Conservation (phyloP, 2,888 invertebrate species). For the Dicyrtomina minuta region DNA sequence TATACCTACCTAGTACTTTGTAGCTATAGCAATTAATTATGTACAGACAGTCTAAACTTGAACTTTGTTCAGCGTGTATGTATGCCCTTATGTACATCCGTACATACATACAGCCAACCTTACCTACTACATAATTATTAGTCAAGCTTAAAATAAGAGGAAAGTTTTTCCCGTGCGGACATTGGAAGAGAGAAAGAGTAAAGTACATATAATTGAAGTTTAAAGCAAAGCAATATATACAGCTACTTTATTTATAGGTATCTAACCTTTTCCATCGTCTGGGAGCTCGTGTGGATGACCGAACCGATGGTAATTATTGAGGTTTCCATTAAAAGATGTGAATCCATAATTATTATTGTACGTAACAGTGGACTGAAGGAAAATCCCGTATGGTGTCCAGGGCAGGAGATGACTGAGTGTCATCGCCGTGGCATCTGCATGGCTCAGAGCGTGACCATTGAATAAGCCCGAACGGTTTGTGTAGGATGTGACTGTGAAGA, state of each 20-base stretch:
- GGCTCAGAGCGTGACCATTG: constrained; percentile 27
- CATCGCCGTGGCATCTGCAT: constrained; percentile 35
- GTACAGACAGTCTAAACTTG: no score
- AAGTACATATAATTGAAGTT: not conserved
- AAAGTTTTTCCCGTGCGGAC: no score
- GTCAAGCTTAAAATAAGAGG: no score
- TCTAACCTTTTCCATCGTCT: constrained; percentile 25
- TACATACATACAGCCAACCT: no score
- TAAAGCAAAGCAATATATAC: not conserved
- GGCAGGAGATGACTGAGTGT: constrained; percentile 36
- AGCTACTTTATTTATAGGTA: not conserved
- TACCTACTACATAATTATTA: no score
- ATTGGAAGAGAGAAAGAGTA: no score
- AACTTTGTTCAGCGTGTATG: no score
- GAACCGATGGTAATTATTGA: constrained; percentile 14
- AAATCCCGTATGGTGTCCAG: constrained; percentile 41
- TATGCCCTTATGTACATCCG: no score
- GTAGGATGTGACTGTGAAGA: constrained; percentile 5
- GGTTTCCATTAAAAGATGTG: constrained; percentile 8
- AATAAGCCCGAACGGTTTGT: constrained; percentile 12
- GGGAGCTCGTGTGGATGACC: constrained; percentile 14
- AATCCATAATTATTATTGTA: constrained; percentile 18
- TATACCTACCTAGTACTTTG: not conserved
- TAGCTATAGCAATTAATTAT: no score
- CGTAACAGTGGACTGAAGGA: constrained; percentile 34